A percentile compares a stretch with the other conserved stretches of the same genome.
phyloP scores from a whole-genome alignment of 2,113 vertebrate species.

The Paramisgurnus dabryanus region DNA sequence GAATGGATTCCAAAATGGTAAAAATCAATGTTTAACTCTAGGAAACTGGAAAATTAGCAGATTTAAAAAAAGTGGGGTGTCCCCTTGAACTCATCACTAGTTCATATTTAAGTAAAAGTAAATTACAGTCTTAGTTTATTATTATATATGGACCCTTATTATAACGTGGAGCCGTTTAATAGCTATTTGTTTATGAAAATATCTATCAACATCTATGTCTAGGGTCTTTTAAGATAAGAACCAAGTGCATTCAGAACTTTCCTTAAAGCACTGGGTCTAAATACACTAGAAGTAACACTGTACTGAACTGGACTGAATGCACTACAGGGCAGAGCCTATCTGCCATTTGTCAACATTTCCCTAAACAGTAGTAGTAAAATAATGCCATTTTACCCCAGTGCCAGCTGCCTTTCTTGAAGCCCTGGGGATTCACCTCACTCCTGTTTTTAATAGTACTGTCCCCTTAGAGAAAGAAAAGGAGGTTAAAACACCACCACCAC shows the following conservation, averaged over 20 bases:
- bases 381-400: conserved; percentile 82
- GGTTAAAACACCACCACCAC: conserved; percentile 64
- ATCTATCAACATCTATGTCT: no score
- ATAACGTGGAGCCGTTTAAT: no score
- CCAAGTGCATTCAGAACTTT: not conserved
- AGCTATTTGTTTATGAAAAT: no score
- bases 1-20: no score
- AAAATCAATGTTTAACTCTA: no score
- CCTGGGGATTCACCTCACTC: conserved; percentile 79
- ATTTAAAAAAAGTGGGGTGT: no score
- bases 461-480: conserved; percentile 79
- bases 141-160: no score
- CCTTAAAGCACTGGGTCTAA: conserved; percentile 29
- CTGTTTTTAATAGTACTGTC: conserved; percentile 82
- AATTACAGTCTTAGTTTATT: no score
- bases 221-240: no score
- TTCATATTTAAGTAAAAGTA: no score
- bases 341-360: conserved; percentile 9
- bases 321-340: conserved; percentile 28
- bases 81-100: no score
- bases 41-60: no score
- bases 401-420: conserved; percentile 84
- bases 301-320: conserved; percentile 37
- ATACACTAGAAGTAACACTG: not conserved
- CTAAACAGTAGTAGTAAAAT: conserved; percentile 38